Base-by-base conservation (phyloP, 1,140 invertebrate species). In the Pseudomyrmex flavicornis region DNA sequence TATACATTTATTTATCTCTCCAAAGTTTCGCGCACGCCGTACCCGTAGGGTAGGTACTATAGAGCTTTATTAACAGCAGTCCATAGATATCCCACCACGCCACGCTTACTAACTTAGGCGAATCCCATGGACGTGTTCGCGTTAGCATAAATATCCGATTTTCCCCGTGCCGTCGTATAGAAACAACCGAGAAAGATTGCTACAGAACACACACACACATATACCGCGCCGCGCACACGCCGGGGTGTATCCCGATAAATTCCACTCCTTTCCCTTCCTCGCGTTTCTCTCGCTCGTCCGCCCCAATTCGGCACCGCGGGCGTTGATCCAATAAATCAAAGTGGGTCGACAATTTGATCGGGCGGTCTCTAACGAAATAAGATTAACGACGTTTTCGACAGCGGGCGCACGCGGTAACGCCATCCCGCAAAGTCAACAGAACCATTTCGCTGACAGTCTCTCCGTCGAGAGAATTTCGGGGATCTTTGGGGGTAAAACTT, bases 251-350 rank as follows among this genome's bases (percentile, higher is more conserved):
- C 76, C 35, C 76, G 76, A 80, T 80, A 80, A 80, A 80, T 80
- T 80, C 20, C 12, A 8, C 62, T 1, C 1, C 26, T 26, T 13
- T 26, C 4, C 7, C 7, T 15, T 46, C 8, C 35, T n/a, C n/a
- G 10, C 62, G 26, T 44, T 50, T 17, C 65, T 44, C 13, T 58
- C 75, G 12, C 44, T 20, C 56, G 3, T n/a, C 62, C 15, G 20
- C 61, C 5, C 54, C 20, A 59, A 54, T 65, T 52, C 62, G 61
- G 74, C 52, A 35, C 10, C 52, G 48, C 76, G 65, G 76, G 76
- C 76, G 76, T 69, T 70, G 54, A 61, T 80, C 50, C 85, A 69
- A 88, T 87, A 72, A 87, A 88, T 88, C 68, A 88, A 84, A 66
- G 61, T 62, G 68, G 26, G 22, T 52, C 59, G 46, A 82, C 69